Evolutionary conservation across 2,888 invertebrate species (phyloP), one percentile per base, ranked within the genome.

Genomic region (Villa cingulata): DNA sequence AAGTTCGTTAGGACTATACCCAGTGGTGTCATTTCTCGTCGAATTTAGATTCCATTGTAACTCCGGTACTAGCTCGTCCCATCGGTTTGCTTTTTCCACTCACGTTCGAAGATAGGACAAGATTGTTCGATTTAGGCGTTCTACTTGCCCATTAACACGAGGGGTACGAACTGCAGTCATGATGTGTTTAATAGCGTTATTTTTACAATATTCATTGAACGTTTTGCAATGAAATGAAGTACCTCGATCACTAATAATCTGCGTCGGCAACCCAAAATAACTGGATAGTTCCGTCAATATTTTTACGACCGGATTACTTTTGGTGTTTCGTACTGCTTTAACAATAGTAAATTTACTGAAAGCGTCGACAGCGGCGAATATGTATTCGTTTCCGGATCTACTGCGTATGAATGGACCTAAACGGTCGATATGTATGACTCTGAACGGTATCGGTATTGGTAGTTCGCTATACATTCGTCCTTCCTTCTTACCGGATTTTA

Each of bases 161-260:
- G 56, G 58, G 1, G 56, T 56, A 4, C 54, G 52, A 12, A 57
- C 53, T 3, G 53, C 55, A 23, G 48, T 55, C 48, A 55, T 55
- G 2, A 57, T 46, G 44, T 59, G 58, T 36, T 54, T 48, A 6
- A 61, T 58, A 2, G 48, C 45, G 37, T 55, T 45, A 6, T 48
- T 29, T 12, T 45, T 36, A 43, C 54, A 57, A 45, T 56, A 58
- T 3, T 45, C 19, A 45, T 53, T 53, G 37, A 61, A 59, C 12
- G 18, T 18, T 7, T 54, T 53, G 0, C 58, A 55, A 2, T 56
- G 57, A 43, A 54, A 61, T 3, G 58, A 57, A 3, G 58, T 54
- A 15, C 59, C 59, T 46, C 57, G 43, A 48, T 61, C 58, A 5
- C 54, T 53, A 23, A 60, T 51, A 2, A 59, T 46, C 7, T 51